Conservation (phyloP, 2,113 vertebrate species). For the Odocoileus virginianus region DNA sequence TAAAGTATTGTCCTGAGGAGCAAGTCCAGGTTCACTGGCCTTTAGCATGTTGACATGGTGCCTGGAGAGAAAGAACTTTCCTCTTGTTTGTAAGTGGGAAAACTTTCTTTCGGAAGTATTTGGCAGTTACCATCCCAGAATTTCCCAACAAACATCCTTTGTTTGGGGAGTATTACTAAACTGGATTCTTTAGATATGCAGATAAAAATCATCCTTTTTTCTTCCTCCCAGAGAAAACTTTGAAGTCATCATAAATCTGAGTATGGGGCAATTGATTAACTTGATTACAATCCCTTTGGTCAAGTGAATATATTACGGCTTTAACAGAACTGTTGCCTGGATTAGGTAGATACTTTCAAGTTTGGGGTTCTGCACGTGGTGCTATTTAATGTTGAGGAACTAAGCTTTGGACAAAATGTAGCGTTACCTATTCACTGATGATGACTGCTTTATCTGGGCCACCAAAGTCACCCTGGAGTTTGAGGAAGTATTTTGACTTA, state of each 20-base stretch:
- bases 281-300: background rate
- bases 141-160: background rate
- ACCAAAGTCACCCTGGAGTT: background rate
- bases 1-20: background rate
- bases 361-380: background rate
- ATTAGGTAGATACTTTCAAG: background rate
- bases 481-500: background rate
- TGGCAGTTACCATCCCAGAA: background rate
- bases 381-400: background rate
- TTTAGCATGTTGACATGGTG: background rate
- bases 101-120: background rate
- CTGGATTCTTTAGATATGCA: background rate
- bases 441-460: background rate
- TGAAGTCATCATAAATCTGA: background rate
- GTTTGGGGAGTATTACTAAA: background rate
- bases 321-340: background rate
- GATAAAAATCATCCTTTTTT: background rate
- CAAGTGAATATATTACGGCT: background rate
- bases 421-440: background rate
- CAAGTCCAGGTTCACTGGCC: background rate
- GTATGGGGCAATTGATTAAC: background rate
- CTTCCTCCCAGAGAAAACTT: background rate
- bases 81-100: background rate
- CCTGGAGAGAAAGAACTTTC: background rate
- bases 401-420: background rate